Conservation (phyloP, 2,888 invertebrate genomes). For the Dicyrtoma fusca region DNA sequence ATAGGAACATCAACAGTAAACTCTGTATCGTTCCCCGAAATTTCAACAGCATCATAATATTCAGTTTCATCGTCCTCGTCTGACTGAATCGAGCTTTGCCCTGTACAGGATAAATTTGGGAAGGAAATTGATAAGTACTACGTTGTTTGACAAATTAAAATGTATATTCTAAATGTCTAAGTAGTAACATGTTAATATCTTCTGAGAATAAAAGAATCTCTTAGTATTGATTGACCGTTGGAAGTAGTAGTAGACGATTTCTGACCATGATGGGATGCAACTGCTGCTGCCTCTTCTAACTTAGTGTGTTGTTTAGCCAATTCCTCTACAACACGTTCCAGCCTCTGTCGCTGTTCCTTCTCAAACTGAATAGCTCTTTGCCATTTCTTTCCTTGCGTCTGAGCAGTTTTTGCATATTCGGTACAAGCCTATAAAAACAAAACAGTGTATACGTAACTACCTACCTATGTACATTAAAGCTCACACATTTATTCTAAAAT, state of each 20-base stretch:
- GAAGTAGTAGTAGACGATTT: slow-evolving; percentile 26
- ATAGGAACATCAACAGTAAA: slow-evolving; percentile 57
- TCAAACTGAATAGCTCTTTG: slow-evolving; percentile 90
- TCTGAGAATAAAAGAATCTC: not conserved
- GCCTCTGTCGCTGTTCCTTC: slow-evolving; percentile 85
- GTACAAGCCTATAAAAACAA: slow-evolving; percentile 73
- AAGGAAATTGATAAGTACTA: not conserved
- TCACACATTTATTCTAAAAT: no score
- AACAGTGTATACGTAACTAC: no score
- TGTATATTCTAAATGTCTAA: not conserved
- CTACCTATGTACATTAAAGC: no score
- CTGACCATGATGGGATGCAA: slow-evolving; percentile 42
- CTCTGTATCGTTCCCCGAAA: slow-evolving; percentile 49
- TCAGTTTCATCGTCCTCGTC: slow-evolving; percentile 68
- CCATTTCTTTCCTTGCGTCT: slow-evolving; percentile 89
- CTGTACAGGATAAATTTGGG: slow-evolving; percentile 1
- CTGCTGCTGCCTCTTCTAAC: slow-evolving; percentile 79
- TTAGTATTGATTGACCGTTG: slow-evolving; percentile 10
- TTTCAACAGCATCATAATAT: slow-evolving; percentile 68
- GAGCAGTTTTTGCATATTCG: slow-evolving; percentile 88
- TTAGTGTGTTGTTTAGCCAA: slow-evolving; percentile 95
- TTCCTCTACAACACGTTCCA: slow-evolving; percentile 97
- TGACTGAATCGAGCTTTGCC: slow-evolving; percentile 60
- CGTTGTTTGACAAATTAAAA: not conserved
- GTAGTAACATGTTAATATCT: not conserved